Conservation (phyloP, 1,140 invertebrate genomes). For the Rhopalosiphum maidis region DNA sequence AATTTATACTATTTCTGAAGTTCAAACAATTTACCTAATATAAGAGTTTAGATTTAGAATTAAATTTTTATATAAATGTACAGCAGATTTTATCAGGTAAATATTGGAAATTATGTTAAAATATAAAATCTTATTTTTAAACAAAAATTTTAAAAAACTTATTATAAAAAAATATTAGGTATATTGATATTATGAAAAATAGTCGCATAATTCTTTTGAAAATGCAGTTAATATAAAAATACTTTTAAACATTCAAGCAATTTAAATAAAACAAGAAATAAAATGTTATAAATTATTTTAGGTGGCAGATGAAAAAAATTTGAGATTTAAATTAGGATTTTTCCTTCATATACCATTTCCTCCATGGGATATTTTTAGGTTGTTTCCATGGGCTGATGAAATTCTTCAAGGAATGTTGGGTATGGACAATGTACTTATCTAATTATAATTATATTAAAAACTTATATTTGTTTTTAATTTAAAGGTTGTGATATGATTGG, state of each 20-base stretch:
- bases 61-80: not conserved
- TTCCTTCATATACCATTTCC: constrained; percentile 92
- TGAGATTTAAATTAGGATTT: constrained; percentile 83
- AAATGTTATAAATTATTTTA: constrained; percentile 61
- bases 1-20: not conserved
- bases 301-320: constrained; percentile 78
- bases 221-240: not conserved
- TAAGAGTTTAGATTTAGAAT: not conserved
- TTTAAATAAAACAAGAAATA: too few species aligned
- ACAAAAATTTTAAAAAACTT: not conserved
- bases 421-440: constrained; percentile 61
- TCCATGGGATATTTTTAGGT: constrained; percentile 87
- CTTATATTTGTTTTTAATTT: constrained; percentile 59
- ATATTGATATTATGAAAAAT: too few species aligned
- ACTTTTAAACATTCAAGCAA: not conserved
- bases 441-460: too few species aligned
- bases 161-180: not conserved
- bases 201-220: not conserved
- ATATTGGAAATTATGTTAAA: not conserved
- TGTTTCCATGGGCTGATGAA: constrained; percentile 89
- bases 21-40: not conserved
- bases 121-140: not conserved
- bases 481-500: constrained; percentile 88
- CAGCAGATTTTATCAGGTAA: not conserved
- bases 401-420: constrained; percentile 85